Conservation (phyloP, 1,140 invertebrate genomes). For the Camponotus vicinus region DNA sequence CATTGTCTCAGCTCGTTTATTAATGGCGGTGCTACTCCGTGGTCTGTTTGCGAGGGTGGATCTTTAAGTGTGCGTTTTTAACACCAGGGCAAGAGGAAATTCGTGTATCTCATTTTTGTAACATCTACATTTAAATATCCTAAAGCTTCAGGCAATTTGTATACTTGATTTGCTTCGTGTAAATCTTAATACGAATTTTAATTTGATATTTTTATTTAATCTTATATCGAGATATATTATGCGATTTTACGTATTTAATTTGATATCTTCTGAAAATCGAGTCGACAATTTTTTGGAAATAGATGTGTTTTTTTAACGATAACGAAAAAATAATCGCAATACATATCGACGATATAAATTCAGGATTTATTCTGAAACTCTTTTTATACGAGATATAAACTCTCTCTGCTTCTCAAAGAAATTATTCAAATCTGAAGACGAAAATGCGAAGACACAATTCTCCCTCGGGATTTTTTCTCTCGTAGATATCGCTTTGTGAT, state of each 20-base stretch:
- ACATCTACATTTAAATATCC: background rate
- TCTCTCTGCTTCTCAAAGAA: background rate
- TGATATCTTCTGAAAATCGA: background rate
- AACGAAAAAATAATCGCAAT: background rate
- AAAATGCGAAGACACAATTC: constrained; percentile 22
- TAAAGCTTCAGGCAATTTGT: background rate
- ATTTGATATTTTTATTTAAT: background rate
- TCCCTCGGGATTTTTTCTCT: constrained; percentile 16
- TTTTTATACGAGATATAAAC: constrained; percentile 2
- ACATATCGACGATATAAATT: constrained; percentile 22
- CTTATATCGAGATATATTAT: too few species aligned
- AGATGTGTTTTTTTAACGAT: background rate
- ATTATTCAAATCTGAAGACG: constrained; percentile 51
- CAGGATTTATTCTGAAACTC: constrained; percentile 3
- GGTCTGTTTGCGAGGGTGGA: constrained; percentile 28
- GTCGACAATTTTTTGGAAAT: background rate
- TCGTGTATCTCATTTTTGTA: background rate
- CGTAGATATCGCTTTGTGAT: constrained; percentile 30
- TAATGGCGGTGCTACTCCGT: constrained; percentile 16
- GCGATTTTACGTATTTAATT: background rate
- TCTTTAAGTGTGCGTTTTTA: constrained; percentile 37
- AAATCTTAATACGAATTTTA: background rate
- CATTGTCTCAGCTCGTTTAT: constrained; percentile 58
- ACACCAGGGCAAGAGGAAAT: background rate
- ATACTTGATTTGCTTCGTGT: background rate